Percentiles rank a stretch among this genome's conserved stretches.
phyloP scores from a whole-genome alignment of 2,888 invertebrate species.

The Crematogaster levior region DNA sequence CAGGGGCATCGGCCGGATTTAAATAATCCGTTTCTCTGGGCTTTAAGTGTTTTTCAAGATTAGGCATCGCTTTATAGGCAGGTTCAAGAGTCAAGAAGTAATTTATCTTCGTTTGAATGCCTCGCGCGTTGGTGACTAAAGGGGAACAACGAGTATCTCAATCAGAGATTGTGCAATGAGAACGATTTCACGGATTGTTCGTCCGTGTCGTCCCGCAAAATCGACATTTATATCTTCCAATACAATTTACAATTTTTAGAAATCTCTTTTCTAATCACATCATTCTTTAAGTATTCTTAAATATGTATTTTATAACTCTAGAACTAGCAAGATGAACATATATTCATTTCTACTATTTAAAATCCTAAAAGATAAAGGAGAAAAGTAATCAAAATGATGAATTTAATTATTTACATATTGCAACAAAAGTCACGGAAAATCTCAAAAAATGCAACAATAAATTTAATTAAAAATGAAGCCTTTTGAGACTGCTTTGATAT shows the following conservation, averaged over 20 bases:
- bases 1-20: conserved; percentile 66
- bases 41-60: conserved; percentile 77
- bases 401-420: background rate
- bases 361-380: background rate
- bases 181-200: conserved; percentile 49
- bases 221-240: background rate
- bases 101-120: conserved; percentile 77
- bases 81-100: conserved; percentile 67
- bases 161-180: conserved; percentile 8
- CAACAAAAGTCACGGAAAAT: no score
- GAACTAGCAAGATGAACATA: background rate
- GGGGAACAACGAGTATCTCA: conserved; percentile 22
- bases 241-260: background rate
- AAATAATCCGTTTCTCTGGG: conserved; percentile 73
- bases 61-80: conserved; percentile 72
- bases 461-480: background rate
- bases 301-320: background rate
- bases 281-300: background rate
- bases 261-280: background rate
- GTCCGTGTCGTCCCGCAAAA: background rate
- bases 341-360: background rate
- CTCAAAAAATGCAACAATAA: background rate
- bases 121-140: conserved; percentile 50
- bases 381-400: background rate
- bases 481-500: background rate